Percentiles rank a stretch among this genome's conserved stretches.
Evolutionary conservation across 2,113 vertebrate genomes (phyloP).

Genomic region (Dendropsophus ebraccatus): DNA sequence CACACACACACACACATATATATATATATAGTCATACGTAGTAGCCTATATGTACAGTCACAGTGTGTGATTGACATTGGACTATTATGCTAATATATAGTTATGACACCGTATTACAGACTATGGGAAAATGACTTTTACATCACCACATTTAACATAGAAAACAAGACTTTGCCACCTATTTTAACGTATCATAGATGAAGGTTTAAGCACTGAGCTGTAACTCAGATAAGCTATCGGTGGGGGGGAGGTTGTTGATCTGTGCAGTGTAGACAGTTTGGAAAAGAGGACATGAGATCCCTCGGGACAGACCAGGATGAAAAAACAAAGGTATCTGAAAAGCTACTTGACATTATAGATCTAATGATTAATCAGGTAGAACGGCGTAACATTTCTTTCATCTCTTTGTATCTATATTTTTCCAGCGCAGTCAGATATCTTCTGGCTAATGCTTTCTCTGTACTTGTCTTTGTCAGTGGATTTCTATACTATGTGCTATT

Average conservation of each 20-base stretch:
- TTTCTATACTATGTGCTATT: neutral
- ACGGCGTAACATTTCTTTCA: neutral
- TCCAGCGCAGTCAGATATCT: neutral
- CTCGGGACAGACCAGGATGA: neutral
- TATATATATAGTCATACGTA: no score
- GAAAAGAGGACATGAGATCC: neutral
- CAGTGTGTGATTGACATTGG: no score
- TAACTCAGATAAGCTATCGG: neutral
- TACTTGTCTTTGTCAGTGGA: neutral
- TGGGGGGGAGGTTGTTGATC: neutral
- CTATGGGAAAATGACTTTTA: neutral
- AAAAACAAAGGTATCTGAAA: neutral
- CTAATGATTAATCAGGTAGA: neutral
- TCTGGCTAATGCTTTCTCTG: neutral
- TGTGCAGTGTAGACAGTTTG: neutral
- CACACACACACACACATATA: no score
- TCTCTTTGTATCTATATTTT: neutral
- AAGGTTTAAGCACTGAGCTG: neutral
- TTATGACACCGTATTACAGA: no score
- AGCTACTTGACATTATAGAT: conserved; percentile 18
- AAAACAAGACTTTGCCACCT: neutral
- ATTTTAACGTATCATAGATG: neutral
- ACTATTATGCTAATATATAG: no score
- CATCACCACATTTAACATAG: neutral
- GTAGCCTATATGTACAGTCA: no score